Evolutionary conservation across 2,797 vertebrate genomes (phyloP), one percentile per base, ranked within the genome.

Genomic region (Philypnodon macrostomus): DNA sequence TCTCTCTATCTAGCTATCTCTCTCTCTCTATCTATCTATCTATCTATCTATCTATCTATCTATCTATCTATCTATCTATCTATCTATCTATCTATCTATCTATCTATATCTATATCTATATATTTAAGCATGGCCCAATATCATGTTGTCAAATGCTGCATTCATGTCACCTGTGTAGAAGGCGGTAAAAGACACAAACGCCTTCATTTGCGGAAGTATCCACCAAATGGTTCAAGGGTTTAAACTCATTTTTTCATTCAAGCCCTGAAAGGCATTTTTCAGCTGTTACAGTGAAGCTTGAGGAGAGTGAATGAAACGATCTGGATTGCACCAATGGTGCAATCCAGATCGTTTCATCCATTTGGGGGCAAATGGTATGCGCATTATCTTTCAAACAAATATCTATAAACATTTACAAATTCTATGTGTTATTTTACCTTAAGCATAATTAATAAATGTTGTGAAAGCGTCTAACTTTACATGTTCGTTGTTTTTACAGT

Each of bases 291-390:
- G 72, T 65, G 65, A 39, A 57, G 70, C 60, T 44, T 32, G 58
- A 63, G 62, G 55, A 63, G 72, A 70, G 0, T 88, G 85, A 87
- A 88, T 88, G 85, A 87, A 87, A 75, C 53, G 23, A 61, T 56
- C 71, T 47, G 77, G 87, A 53, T 17, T 30, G 58, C 67, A 77
- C 87, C 83, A 87, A n/a, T n/a, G n/a, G n/a, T n/a, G n/a, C n/a
- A n/a, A n/a, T n/a, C n/a, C n/a, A n/a, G n/a, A n/a, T n/a, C n/a
- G n/a, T n/a, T n/a, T 79, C 63, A 27, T 1, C 12, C 3, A 14
- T 0, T 6, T 23, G 45, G 40, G 58, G 54, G 29, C 45, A 44
- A n/a, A 15, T 31, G 10, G 7, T n/a, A 6, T 5, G 15, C 10
- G 10, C 16, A 17, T 18, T 31, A 4, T 11, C n/a, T 29, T 12